Evolutionary conservation across 2,797 vertebrate species (phyloP).

Genomic region (Mallotus villosus): DNA sequence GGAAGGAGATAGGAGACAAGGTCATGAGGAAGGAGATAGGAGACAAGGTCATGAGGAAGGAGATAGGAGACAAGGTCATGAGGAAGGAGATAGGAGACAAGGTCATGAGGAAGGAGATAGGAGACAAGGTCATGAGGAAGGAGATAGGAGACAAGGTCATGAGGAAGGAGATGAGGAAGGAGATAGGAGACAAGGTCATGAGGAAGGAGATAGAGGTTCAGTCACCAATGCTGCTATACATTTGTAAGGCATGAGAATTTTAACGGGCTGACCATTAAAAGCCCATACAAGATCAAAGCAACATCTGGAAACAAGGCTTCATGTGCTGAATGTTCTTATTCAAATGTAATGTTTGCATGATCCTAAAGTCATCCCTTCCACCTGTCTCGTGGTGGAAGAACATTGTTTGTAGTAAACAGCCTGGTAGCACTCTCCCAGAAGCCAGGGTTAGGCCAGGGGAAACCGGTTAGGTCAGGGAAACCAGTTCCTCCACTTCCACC

Average conservation of each 20-base stretch:
- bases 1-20: conserved; percentile 12
- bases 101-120: background rate
- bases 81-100: background rate
- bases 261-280: too few species aligned
- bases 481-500: conserved; percentile 61
- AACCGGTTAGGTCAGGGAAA: conserved; percentile 50
- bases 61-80: background rate
- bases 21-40: background rate
- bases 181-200: too few species aligned
- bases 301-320: too few species aligned
- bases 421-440: conserved; percentile 21
- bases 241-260: too few species aligned
- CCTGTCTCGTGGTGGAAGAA: background rate
- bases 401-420: conserved; percentile 50
- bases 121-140: too few species aligned
- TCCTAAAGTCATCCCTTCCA: conserved; percentile 5
- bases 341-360: background rate
- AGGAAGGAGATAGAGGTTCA: too few species aligned
- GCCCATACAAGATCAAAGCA: too few species aligned
- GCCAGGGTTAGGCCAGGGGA: conserved; percentile 21
- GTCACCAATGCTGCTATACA: too few species aligned
- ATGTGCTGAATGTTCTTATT: background rate
- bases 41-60: background rate
- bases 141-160: too few species aligned
- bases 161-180: too few species aligned